Base-by-base conservation (phyloP, 1,140 invertebrate genomes). In the Phortica variegata region DNA sequence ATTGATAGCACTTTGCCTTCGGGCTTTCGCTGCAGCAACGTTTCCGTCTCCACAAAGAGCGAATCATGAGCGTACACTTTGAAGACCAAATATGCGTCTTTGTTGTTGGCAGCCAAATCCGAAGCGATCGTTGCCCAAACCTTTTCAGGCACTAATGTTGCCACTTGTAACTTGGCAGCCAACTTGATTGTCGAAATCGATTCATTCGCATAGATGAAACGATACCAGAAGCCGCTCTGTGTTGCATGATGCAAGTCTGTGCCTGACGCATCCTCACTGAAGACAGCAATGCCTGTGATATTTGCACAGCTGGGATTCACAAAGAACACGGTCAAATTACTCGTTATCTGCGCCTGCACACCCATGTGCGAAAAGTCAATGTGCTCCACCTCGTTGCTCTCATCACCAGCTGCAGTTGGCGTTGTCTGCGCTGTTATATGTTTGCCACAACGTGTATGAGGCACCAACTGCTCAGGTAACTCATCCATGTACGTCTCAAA, bases 261-360 rank as follows among this genome's bases (percentile, higher is more conserved):
- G 10, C 12, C 8, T 6, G 36, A 5, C 2, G 48, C 33, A 0
- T 55, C 13, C 2, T 13, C 20, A 7, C 19, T 42, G 21, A 60
- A 68, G 5, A 73, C 41, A 7, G 61, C 61, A 9, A 74, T 65
- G 1, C 71, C 71, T 0, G 70, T 60, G 10, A 74, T 56, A 43
- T 58, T 57, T 1, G 33, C 41, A 19, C 65, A 56, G 2, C 9
- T 3, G 5, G 71, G 71, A 52, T 74, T 68, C 21, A 74, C 57
- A 51, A 65, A 69, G 47, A 74, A 73, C 0, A 74, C 70, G 23
- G 56, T 74, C 0, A 74, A 49, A 33, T 74, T 61, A 19, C 37
- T 36, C 8, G 53, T 58, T 6, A 56, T 50, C 13, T 71, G 31
- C 2, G 59, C 53, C 3, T 52, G 46, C 2, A 74, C 61, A 10